Conservation (phyloP, 2,797 vertebrate genomes). For the Dryobates pubescens region DNA sequence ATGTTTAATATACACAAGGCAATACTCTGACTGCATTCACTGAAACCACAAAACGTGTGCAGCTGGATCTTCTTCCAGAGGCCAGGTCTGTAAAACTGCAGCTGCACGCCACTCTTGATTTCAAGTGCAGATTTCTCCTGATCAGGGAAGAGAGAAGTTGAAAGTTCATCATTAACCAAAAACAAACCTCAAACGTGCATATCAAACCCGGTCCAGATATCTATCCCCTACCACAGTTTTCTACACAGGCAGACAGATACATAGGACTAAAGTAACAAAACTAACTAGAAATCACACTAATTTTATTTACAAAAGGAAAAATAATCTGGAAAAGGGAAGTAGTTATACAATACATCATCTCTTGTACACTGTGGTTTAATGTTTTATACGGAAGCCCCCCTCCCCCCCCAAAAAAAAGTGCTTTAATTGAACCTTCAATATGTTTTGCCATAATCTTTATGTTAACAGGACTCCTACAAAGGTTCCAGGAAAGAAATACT, state of each 20-base stretch:
- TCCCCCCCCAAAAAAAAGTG: constrained; percentile 14
- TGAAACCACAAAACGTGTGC: neutral
- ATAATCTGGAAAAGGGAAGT: neutral
- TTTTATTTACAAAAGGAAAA: neutral
- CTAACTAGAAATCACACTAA: constrained; percentile 2
- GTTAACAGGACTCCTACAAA: constrained; percentile 78
- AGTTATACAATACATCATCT: constrained; percentile 34
- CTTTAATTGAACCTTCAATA: constrained; percentile 68
- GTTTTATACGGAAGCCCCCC: constrained; percentile 55
- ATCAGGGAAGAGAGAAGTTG: constrained; percentile 50
- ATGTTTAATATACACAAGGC: neutral
- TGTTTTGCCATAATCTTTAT: constrained; percentile 72
- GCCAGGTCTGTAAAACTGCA: constrained; percentile 21
- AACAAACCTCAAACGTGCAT: constrained; percentile 20
- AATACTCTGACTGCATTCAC: neutral
- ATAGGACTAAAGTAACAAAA: neutral
- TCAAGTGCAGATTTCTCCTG: constrained; percentile 65
- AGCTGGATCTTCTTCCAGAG: constrained; percentile 31
- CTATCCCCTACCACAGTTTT: neutral
- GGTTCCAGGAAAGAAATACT: constrained; percentile 81
- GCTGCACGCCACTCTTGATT: constrained; percentile 43
- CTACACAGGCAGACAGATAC: neutral
- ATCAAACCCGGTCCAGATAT: constrained; percentile 1
- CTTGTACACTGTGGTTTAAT: constrained; percentile 43
- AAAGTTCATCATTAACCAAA: constrained; percentile 53